Evolutionary conservation across 2,113 vertebrate species (phyloP).

Genomic region (Galeopterus variegatus): DNA sequence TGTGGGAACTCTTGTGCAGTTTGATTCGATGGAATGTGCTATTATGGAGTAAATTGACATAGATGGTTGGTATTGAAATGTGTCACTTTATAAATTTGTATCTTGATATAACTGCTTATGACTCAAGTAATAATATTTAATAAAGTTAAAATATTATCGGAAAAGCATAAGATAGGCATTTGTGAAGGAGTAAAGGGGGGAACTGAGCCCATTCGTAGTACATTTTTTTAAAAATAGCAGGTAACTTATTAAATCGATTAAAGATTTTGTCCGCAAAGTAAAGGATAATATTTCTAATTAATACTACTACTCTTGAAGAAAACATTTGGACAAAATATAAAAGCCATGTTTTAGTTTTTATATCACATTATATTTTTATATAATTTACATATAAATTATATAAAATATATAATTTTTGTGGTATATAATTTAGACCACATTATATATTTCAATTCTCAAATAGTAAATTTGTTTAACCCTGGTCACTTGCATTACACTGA

Average conservation of each 20-base stretch:
- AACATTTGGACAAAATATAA: neutral
- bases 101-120: constrained; percentile 62
- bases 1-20: constrained; percentile 80
- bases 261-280: constrained; percentile 30
- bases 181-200: neutral
- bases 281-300: constrained; percentile 34
- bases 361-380: neutral
- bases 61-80: constrained; percentile 70
- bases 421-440: neutral
- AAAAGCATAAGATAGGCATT: constrained; percentile 48
- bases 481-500: neutral
- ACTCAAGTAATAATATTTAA: constrained; percentile 71
- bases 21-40: constrained; percentile 79
- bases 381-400: too few relatives aligned
- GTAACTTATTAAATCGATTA: constrained; percentile 31
- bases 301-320: neutral
- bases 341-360: neutral
- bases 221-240: constrained; percentile 29
- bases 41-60: constrained; percentile 74
- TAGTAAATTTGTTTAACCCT: neutral
- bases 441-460: neutral
- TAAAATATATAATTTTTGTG: too few relatives aligned
- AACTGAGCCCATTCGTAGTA: neutral
- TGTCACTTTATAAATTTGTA: constrained; percentile 78
- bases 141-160: constrained; percentile 69